Base-by-base conservation (phyloP, 2,888 invertebrate species). In the Amphipyra berbera region DNA sequence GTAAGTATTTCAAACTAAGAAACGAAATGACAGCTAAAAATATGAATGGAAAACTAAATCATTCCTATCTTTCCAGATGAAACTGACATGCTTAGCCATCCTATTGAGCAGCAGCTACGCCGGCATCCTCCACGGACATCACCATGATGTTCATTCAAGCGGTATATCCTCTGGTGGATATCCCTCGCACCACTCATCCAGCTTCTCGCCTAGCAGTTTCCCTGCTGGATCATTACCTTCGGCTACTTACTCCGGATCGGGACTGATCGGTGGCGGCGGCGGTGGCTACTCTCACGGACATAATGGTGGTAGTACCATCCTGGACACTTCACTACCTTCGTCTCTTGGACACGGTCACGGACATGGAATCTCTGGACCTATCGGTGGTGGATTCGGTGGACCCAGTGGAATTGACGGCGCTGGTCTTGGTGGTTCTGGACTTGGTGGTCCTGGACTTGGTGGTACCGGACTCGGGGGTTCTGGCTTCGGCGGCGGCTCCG, bases 201-300 rank as follows among this genome's bases (percentile, higher is more conserved):
- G 94, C 72, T 95, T 90, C 74, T 84, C 90, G 3, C 94, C 94
- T 0, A 93, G 92, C 79, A 93, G 93, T 63, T 94, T 93, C 81
- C 93, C 94, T 3, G 77, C 81, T 59, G 94, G 94, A 50, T 93
- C 94, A 12, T 79, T 94, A 9, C 93, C 94, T 1, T 95, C 94
- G 21, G 94, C 94, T 0, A 82, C 88, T 0, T 94, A 81, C 68
- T 88, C 90, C n/a, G 89, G 90, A 65, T 69, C 79, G 37, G 83
- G 84, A 46, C 60, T 78, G 7, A 52, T 58, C 6, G 30, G 30
- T 30, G 30, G 30, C 54, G 57, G 69, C 40, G 73, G 70, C 37
- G 74, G 79, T 49, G 77, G 76, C 10, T 49, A 47, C 33, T 62
- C 76, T 38, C 46, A 58, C 8, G 63, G 75, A 44, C 41, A 42